phyloP scores from a whole-genome alignment of 1,140 invertebrate species.

The Megathymus violae region DNA sequence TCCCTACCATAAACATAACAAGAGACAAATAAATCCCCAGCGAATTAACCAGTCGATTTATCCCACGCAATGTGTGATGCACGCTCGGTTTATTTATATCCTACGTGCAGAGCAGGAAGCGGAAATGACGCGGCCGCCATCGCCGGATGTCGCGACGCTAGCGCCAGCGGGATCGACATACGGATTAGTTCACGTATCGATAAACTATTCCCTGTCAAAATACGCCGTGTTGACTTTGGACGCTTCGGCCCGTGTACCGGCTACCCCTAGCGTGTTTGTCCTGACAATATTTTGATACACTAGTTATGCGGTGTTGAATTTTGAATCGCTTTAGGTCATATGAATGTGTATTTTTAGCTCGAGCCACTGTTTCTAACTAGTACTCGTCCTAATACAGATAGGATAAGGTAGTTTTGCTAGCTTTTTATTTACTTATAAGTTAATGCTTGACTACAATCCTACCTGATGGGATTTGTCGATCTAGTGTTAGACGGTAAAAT shows the following conservation, averaged over 20 bases:
- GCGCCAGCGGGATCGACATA: conserved; percentile 41
- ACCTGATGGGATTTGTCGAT: too few relatives aligned
- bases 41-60: conserved; percentile 48
- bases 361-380: too few relatives aligned
- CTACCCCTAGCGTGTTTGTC: conserved; percentile 13
- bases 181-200: conserved; percentile 45
- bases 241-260: conserved; percentile 10
- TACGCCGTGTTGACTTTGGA: conserved; percentile 33
- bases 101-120: conserved; percentile 44
- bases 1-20: conserved; percentile 11
- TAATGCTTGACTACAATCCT: too few relatives aligned
- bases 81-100: conserved; percentile 61
- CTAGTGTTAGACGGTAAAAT: too few relatives aligned
- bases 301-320: conserved; percentile 27
- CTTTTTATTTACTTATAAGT: too few relatives aligned
- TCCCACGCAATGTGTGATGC: conserved; percentile 63
- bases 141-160: conserved; percentile 56
- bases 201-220: conserved; percentile 42
- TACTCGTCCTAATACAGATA: too few relatives aligned
- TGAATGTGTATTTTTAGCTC: too few relatives aligned
- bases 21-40: conserved; percentile 47
- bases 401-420: too few relatives aligned
- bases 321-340: conserved; percentile 6
- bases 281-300: conserved; percentile 25
- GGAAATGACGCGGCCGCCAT: conserved; percentile 59